Evolutionary conservation across 1,140 invertebrate genomes (phyloP), one percentile per base, ranked within the genome.

Genomic region (Drosophila lacertosa): DNA sequence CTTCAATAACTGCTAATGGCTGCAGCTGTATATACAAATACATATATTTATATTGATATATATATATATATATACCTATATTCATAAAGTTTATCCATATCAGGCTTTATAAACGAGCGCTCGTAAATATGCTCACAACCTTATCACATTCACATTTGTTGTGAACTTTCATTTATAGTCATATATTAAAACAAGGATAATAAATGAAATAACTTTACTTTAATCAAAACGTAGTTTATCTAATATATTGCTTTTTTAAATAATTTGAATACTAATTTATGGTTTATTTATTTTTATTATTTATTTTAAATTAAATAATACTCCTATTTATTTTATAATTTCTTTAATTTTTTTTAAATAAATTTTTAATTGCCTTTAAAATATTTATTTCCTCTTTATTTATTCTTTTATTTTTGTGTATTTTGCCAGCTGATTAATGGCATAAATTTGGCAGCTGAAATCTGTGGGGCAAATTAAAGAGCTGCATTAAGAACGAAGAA

Each of bases 401-500:
- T 48, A 16, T 16, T 35, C 1, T 7, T 5, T 39, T 20, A 11
- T 15, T 32, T 24, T 33, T 3, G 9, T 54, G 13, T 40, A 29
- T 42, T 16, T 48, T 15, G 2, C 35, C 7, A 10, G 51, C 51
- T 54, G 51, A 54, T 54, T 40, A 54, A 54, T 54, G 35, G 16
- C 9, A 48, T 47, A 18, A 20, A 37, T 55, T 37, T 20, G 22
- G 39, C n/a, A 20, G 42, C 39, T 47, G 16, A 53, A 68, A 50
- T 44, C 45, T 35, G 47, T 37, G 42, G 10, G 53, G 65, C 33
- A 37, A 29, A 62, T 67, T 59, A 48, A 39, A 59, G 16, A 44
- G 45, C 54, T 58, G 50, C n/a, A 53, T 47, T 55, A 39, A 58
- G 54, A 33, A 51, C 45, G 58, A 53, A 68, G 58, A 53, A 68